Conservation (phyloP, 1,140 invertebrate genomes). For the Bombus balteatus region DNA sequence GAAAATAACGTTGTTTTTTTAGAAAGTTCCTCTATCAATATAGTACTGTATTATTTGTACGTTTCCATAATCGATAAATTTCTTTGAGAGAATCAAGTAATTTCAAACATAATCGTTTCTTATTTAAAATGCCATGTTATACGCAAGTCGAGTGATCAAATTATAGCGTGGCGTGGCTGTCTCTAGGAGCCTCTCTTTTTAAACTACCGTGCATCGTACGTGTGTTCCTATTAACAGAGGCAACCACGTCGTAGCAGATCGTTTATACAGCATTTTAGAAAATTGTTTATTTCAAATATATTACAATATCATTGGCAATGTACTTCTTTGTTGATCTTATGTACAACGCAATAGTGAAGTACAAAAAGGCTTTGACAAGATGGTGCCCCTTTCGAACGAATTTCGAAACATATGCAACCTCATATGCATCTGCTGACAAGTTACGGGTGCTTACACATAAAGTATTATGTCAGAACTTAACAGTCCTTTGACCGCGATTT, state of each 20-base stretch:
- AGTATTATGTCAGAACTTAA: slow-evolving; percentile 41
- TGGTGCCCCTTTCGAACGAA: slow-evolving; percentile 43
- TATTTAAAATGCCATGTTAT: slow-evolving; percentile 25
- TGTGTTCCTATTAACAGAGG: slow-evolving; percentile 9
- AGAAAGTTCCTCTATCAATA: not conserved
- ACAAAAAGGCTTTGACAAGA: slow-evolving; percentile 49
- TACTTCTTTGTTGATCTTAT: not conserved
- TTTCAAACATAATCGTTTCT: not conserved
- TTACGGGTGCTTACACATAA: slow-evolving; percentile 27
- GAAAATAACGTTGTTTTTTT: not conserved
- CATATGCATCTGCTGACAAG: slow-evolving; percentile 25
- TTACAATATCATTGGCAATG: not conserved
- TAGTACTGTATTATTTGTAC: not conserved
- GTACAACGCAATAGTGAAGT: slow-evolving; percentile 31
- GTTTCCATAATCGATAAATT: not conserved
- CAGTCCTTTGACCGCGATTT: slow-evolving; percentile 32
- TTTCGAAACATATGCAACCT: slow-evolving; percentile 43
- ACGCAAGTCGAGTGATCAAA: slow-evolving; percentile 41
- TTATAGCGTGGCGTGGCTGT: slow-evolving; percentile 49
- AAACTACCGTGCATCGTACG: slow-evolving; percentile 19
- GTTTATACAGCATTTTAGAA: not conserved
- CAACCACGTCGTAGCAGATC: not conserved
- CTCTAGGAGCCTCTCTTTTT: slow-evolving; percentile 40
- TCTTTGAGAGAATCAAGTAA: not conserved
- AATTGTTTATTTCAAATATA: not conserved